phyloP scores from a whole-genome alignment of 2,113 vertebrate genomes.

The Cathartes aura region DNA sequence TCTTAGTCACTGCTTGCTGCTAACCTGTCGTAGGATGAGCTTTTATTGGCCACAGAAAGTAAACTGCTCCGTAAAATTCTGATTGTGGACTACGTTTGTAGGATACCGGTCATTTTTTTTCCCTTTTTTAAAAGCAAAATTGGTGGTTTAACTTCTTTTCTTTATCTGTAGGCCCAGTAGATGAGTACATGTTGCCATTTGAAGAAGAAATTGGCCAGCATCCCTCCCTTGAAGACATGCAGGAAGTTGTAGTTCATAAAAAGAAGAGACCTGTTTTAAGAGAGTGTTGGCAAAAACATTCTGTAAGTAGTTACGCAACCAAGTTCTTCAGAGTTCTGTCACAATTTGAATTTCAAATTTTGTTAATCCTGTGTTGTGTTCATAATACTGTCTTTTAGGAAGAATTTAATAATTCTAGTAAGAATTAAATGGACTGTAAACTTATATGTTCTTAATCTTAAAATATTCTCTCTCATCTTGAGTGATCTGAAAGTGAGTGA shows the following conservation, averaged over 20 bases:
- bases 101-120: accelerated
- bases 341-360: background rate
- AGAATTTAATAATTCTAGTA: background rate
- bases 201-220: slow-evolving; percentile 99
- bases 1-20: background rate
- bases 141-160: background rate
- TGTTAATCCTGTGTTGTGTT: background rate
- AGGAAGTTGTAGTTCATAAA: slow-evolving; percentile 98
- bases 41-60: background rate
- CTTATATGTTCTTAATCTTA: background rate
- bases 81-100: accelerated
- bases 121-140: background rate
- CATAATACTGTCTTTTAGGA: background rate
- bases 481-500: background rate
- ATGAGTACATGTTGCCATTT: slow-evolving; percentile 96
- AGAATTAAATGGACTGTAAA: background rate
- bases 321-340: accelerated
- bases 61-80: accelerated
- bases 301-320: slow-evolving; percentile 78
- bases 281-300: slow-evolving; percentile 97
- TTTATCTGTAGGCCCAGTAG: slow-evolving; percentile 86
- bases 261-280: slow-evolving; percentile 93
- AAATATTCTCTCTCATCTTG: background rate
- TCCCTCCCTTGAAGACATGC: slow-evolving; percentile 98
- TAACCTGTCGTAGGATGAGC: background rate